phyloP scores from a whole-genome alignment of 2,888 invertebrate genomes.

The Hirudinaria manillensis region DNA sequence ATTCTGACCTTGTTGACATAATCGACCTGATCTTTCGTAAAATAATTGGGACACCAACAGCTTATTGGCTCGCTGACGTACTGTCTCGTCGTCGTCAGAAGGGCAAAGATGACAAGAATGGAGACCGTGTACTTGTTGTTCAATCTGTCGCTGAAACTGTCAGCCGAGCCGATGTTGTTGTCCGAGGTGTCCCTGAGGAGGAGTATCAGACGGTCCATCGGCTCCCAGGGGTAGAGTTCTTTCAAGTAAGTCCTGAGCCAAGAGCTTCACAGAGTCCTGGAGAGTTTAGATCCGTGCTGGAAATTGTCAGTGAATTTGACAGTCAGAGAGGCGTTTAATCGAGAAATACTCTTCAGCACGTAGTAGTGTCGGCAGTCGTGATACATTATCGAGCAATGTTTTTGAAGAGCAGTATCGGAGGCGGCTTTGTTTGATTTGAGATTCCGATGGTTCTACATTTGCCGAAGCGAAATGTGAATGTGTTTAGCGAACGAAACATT shows the following conservation, averaged over 20 bases:
- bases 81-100: constrained; percentile 35
- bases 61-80: constrained; percentile 39
- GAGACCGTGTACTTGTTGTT: constrained; percentile 39
- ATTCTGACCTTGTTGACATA: constrained; percentile 43
- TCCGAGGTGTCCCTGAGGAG: constrained; percentile 37
- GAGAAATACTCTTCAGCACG: no score
- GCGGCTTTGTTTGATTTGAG: no score
- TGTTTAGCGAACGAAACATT: no score
- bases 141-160: constrained; percentile 41
- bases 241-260: background rate
- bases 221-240: background rate
- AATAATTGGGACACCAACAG: constrained; percentile 40
- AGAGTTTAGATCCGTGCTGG: no score
- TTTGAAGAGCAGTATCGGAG: no score
- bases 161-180: constrained; percentile 37
- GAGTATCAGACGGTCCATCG: constrained; percentile 38
- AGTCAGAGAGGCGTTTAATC: no score
- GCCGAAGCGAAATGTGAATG: no score
- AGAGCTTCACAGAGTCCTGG: no score
- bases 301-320: no score
- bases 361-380: no score
- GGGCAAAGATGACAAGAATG: constrained; percentile 31
- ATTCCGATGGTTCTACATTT: no score
- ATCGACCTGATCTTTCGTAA: constrained; percentile 37
- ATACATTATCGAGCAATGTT: no score